These are phyloP conservation scores for Burhinus bistriatus DNA, from an alignment of 2,113 vertebrate genomes.

Conservation along the genomic window DNA sequence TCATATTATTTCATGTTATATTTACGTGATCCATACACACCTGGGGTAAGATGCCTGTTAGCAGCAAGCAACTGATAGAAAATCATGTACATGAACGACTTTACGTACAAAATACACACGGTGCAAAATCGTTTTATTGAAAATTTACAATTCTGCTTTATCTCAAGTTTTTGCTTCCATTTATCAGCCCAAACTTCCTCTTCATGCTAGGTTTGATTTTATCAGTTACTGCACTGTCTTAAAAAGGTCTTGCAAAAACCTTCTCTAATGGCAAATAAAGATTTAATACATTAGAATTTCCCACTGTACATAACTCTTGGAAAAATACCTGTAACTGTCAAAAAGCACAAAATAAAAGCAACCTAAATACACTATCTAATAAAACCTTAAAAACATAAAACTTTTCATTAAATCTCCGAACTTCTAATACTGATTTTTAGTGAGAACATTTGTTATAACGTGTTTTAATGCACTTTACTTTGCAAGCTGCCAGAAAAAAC, in stretches of 20 bases:
- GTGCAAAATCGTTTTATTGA: not conserved
- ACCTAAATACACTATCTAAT: not conserved
- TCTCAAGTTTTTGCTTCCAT: not conserved
- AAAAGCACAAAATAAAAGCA: not conserved
- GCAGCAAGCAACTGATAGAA: not conserved
- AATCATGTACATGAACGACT: not conserved
- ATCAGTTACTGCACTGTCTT: not conserved
- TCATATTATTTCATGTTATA: not conserved
- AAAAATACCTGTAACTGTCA: not conserved
- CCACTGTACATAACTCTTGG: not conserved
- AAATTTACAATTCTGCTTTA: not conserved
- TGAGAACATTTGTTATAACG: not conserved
- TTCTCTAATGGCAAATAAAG: not conserved
- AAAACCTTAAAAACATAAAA: not conserved
- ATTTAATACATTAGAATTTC: not conserved
- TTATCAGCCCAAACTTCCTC: not conserved
- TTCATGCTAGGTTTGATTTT: not conserved
- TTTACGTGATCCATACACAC: not conserved
- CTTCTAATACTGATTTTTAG: not conserved
- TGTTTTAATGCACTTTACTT: not conserved
- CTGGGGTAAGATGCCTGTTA: not conserved
- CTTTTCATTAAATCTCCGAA: not conserved
- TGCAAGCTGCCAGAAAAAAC: not conserved
- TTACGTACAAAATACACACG: not conserved
- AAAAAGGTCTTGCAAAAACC: not conserved